Conservation (phyloP, 37 sponge, comb jelly and placozoan species). For the Amphimedon queenslandica region DNA sequence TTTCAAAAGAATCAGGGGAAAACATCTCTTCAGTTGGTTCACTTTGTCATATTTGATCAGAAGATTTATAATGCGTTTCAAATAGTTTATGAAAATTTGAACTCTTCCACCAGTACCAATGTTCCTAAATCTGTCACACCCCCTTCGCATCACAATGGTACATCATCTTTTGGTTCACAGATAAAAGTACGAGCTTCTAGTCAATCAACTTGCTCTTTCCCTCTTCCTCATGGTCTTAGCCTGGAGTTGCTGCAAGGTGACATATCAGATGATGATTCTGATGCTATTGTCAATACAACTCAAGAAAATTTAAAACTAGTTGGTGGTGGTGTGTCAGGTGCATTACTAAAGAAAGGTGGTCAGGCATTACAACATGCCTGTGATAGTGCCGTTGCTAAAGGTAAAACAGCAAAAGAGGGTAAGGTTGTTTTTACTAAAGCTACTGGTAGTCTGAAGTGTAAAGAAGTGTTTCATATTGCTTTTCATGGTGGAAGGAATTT, state of each 20-base stretch:
- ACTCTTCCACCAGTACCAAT: neutral
- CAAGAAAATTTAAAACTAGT: slow-evolving; percentile 14
- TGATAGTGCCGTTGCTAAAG: slow-evolving; percentile 1
- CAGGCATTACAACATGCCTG: slow-evolving; percentile 29
- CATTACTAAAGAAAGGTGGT: slow-evolving; percentile 54
- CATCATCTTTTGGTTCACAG: neutral
- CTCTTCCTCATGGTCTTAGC: neutral
- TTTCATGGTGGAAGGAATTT: slow-evolving; percentile 19
- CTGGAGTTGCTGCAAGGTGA: slow-evolving; percentile 48
- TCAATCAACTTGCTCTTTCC: neutral
- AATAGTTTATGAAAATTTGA: neutral
- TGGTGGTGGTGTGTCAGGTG: slow-evolving; percentile 45
- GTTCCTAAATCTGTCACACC: neutral
- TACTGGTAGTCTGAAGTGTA: slow-evolving; percentile 45
- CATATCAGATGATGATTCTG: slow-evolving; percentile 28
- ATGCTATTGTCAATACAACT: slow-evolving; percentile 62
- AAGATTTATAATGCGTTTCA: slow-evolving; percentile 25
- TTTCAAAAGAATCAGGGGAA: slow-evolving; percentile 1
- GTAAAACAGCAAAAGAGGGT: slow-evolving; percentile 9
- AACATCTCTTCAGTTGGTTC: slow-evolving; percentile 6
- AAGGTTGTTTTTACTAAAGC: slow-evolving; percentile 34
- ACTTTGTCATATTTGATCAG: slow-evolving; percentile 40
- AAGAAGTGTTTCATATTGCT: slow-evolving; percentile 39
- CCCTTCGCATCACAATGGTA: neutral
- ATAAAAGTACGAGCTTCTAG: neutral